Evolutionary conservation across 2,888 invertebrate species (phyloP).

Genomic region (Gisinianus flammeolus): DNA sequence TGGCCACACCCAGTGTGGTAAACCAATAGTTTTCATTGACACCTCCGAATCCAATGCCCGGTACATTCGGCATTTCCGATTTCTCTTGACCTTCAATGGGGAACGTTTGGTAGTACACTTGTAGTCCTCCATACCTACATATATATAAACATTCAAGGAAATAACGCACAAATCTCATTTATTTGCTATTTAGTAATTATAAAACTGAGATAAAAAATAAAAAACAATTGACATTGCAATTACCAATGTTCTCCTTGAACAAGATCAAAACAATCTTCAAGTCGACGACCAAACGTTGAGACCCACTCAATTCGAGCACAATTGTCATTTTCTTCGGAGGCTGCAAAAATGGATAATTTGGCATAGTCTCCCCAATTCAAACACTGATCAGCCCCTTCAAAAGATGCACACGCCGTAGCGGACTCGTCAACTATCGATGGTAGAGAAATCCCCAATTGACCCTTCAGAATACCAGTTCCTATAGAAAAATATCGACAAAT

Average conservation of each 20-base stretch:
- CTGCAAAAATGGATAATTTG: conserved; percentile 25
- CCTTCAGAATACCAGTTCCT: conserved; percentile 6
- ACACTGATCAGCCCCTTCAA: conserved; percentile 15
- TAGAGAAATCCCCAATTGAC: conserved; percentile 8
- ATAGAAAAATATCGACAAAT: neutral
- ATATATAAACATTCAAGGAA: neutral
- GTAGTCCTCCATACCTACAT: conserved; percentile 31
- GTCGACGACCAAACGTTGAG: conserved; percentile 42
- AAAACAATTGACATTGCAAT: neutral
- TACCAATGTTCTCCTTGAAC: conserved; percentile 47
- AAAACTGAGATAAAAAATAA: too few species aligned
- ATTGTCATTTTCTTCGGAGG: conserved; percentile 22
- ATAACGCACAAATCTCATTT: neutral
- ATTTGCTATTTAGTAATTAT: too few species aligned
- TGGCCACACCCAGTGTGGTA: conserved; percentile 48
- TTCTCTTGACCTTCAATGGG: conserved; percentile 30
- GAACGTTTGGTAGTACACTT: conserved; percentile 36
- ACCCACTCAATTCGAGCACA: conserved; percentile 53
- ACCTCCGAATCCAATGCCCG: conserved; percentile 43
- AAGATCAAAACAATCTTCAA: conserved; percentile 54
- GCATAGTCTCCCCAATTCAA: conserved; percentile 41
- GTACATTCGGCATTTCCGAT: conserved; percentile 32
- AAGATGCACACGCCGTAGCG: neutral
- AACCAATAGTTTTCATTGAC: conserved; percentile 57
- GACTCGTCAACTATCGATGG: conserved; percentile 1